Percentiles rank a stretch among this genome's conserved stretches.
Evolutionary conservation across 37 sponge, comb jelly and placozoan species (phyloP).

Genomic region (Halisarca cf. caerulea): DNA sequence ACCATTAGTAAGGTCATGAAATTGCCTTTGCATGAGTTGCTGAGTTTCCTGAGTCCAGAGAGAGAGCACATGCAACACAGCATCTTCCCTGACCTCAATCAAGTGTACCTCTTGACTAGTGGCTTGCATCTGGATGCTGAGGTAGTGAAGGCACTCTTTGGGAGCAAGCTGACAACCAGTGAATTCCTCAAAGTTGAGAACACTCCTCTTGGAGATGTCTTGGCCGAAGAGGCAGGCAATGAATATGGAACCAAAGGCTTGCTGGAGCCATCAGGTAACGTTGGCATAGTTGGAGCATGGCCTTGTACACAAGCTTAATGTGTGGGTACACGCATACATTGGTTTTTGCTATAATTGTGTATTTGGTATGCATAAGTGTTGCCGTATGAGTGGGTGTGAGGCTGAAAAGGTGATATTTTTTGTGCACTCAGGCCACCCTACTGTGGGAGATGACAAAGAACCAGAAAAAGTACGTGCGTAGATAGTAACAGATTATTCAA

Average conservation of each 20-base stretch:
- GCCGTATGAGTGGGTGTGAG: no score
- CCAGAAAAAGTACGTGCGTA: no score
- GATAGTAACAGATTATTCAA: no score
- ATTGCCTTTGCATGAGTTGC: neutral
- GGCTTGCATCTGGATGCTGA: conserved; percentile 56
- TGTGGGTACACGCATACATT: no score
- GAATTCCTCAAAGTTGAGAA: conserved; percentile 81
- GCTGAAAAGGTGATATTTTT: no score
- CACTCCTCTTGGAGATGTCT: conserved; percentile 72
- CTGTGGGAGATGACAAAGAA: no score
- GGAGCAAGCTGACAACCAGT: conserved; percentile 44
- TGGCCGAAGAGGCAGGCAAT: conserved; percentile 67
- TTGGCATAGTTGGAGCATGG: no score
- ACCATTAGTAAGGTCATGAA: neutral
- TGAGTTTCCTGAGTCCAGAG: neutral
- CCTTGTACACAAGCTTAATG: no score
- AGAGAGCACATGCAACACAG: conserved; percentile 30
- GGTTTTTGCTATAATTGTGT: no score
- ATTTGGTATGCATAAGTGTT: no score
- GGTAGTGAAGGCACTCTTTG: conserved; percentile 54
- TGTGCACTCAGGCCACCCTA: no score
- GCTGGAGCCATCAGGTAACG: neutral
- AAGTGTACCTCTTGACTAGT: conserved; percentile 58
- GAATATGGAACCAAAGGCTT: conserved; percentile 3
- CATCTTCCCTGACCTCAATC: conserved; percentile 79